Evolutionary conservation across 2,888 invertebrate species (phyloP), one percentile per base, ranked within the genome.

Genomic region (Torymus tubicola): DNA sequence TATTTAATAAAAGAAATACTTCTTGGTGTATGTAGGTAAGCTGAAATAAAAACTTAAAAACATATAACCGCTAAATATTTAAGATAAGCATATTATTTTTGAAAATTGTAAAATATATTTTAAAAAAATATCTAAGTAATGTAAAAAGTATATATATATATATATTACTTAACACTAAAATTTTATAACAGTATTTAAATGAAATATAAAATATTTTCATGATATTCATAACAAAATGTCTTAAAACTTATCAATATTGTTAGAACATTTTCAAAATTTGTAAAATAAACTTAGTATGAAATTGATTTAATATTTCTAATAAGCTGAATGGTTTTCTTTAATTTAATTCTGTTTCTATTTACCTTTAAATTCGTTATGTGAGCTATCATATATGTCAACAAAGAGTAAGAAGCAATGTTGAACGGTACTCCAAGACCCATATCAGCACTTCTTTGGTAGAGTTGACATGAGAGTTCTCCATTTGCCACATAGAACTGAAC

Each of bases 371-470:
- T 95, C n/a, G 98, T 97, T 21, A 99, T 94, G 88, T 98, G 97
- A 31, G 99, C 99, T 84, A 99, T 95, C 98, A 99, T 98, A 87
- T 95, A 96, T 2, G 98, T 98, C 2, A 99, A 93, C 50, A 99
- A 90, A 1, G 99, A 94, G 91, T 99, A 99, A 86, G 98, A 98
- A 69, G 99, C 99, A 86, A 99, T 98, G 91, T 99, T 99, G 91
- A 99, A 99, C 13, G 99, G 99, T 0, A 99, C 98, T n/a, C 99
- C 99, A 1, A 99, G 92, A 2, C 98, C 98, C 96, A 99, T 97
- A 89, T 99, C 99, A 10, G 98, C 99, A 86, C 98, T 98, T 84
- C 99, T 93, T 91, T 99, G 99, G 90, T 99, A 99, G 84, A 99
- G 91, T 86, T 97, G 95, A 87, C 98, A 98, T 0, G 97, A 97